Evolutionary conservation across 2,888 invertebrate genomes (phyloP), one percentile per base, ranked within the genome.

Genomic region (Mythimna albipuncta): DNA sequence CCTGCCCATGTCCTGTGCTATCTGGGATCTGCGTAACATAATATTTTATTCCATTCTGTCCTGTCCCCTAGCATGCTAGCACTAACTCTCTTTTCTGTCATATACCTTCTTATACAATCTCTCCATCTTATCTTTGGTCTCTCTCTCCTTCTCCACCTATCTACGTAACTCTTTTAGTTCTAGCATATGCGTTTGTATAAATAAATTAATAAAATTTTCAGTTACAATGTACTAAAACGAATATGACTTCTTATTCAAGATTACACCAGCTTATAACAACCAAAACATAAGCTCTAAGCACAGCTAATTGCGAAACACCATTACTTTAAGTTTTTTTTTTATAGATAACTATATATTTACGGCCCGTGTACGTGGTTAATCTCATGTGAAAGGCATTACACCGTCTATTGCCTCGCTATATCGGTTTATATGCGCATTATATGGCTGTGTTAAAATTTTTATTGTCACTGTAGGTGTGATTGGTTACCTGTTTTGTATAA

Each of bases 371-470:
- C 85, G 85, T 86, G 85, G 77, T 38, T 71, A 78, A 72, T 81
- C 81, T 83, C 65, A 72, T 78, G 85, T 75, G 85, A 81, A 81
- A 79, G 72, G 83, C 50, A 85, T 86, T 87, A 87, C 85, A 80
- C 69, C 66, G 71, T 78, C 70, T 64, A 72, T 70, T 57, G 81
- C 69, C 64, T 47, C 64, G 80, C 71, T 67, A 32, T 44, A 62
- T 80, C 76, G 38, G 61, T 80, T 81, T 81, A 83, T 77, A 38
- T 58, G 58, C 66, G 64, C 77, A 83, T 81, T 86, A 87, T 86
- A 86, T 84, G 73, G 64, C 73, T 38, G 75, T 86, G 86, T 85
- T 86, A 86, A 87, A 85, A 61, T 13, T 64, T 86, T 86, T 87
- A 87, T 74, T 75, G 71, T 67, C 21, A 38, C 68, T 71, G 86